Evolutionary conservation across 2,888 invertebrate species (phyloP).

Genomic region (Rhopalosiphum nymphaeae): DNA sequence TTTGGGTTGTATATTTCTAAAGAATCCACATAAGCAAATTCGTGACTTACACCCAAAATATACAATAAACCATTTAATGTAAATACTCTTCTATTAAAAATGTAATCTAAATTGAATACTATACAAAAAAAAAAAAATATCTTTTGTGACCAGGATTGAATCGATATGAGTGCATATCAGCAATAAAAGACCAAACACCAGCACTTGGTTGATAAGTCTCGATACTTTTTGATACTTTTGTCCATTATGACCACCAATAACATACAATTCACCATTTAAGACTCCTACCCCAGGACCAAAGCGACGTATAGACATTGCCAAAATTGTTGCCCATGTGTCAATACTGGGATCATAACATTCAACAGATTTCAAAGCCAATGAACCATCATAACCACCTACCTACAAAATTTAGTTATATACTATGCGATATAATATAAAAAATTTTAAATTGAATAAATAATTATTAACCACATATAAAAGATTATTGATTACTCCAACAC

Average conservation of each 20-base stretch:
- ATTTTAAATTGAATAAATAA: conserved; percentile 34
- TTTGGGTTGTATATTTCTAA: conserved; percentile 77
- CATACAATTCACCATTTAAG: conserved; percentile 88
- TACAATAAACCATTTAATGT: conserved; percentile 86
- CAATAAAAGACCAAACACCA: conserved; percentile 83
- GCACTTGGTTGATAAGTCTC: conserved; percentile 87
- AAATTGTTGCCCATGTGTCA: conserved; percentile 85
- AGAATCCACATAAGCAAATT: conserved; percentile 89
- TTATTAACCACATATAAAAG: conserved; percentile 79
- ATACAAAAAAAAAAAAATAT: not conserved
- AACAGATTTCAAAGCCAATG: conserved; percentile 87
- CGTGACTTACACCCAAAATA: conserved; percentile 97
- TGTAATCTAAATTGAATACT: not conserved
- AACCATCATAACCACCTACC: conserved; percentile 95
- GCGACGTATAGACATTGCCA: conserved; percentile 91
- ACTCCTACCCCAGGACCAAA: conserved; percentile 95
- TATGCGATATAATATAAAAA: not conserved
- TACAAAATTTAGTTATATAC: conserved; percentile 68
- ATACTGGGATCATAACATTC: conserved; percentile 88
- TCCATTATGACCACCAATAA: conserved; percentile 96
- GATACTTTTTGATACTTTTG: conserved; percentile 91
- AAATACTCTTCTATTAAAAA: conserved; percentile 77
- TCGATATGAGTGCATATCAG: conserved; percentile 89
- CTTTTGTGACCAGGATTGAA: conserved; percentile 84
- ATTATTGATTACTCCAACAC: conserved; percentile 87